phyloP scores from a whole-genome alignment of 2,888 invertebrate species.

The Erebia ligea region DNA sequence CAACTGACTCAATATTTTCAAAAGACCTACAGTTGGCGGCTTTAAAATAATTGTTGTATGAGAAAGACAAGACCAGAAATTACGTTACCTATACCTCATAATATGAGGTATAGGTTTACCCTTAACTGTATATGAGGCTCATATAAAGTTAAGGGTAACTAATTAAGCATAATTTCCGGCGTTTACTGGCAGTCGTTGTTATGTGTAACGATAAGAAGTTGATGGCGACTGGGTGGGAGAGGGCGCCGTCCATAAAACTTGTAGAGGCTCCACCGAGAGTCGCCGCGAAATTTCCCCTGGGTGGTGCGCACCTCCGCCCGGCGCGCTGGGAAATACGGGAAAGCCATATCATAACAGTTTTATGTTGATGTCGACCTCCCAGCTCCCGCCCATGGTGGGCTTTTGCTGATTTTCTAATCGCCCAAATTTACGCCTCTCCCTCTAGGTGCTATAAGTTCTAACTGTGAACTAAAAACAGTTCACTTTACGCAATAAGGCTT shows the following conservation, averaged over 20 bases:
- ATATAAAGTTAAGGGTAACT: conserved; percentile 38
- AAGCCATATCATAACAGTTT: conserved; percentile 83
- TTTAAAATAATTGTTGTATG: neutral
- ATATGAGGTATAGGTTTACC: too few species aligned
- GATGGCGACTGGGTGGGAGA: conserved; percentile 53
- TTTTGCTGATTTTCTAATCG: conserved; percentile 34
- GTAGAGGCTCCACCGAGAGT: conserved; percentile 78
- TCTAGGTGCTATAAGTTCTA: neutral
- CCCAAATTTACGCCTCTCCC: conserved; percentile 20
- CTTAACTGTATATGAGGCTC: too few species aligned
- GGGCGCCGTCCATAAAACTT: conserved; percentile 81
- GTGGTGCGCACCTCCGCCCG: conserved; percentile 57
- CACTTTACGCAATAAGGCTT: too few species aligned
- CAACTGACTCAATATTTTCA: too few species aligned
- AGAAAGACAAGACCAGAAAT: neutral
- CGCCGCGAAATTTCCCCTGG: conserved; percentile 81
- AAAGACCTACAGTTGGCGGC: too few species aligned
- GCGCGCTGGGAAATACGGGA: conserved; percentile 78
- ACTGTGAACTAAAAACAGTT: too few species aligned
- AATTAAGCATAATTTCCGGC: conserved; percentile 50
- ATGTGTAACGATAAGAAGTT: conserved; percentile 74
- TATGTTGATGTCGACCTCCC: conserved; percentile 81
- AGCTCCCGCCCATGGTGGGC: conserved; percentile 61
- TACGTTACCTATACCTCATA: conserved; percentile 26
- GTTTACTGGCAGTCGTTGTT: conserved; percentile 57